Evolutionary conservation across 1,140 invertebrate genomes (phyloP), one percentile per base, ranked within the genome.

Genomic region (Melipona quadrifasciata): DNA sequence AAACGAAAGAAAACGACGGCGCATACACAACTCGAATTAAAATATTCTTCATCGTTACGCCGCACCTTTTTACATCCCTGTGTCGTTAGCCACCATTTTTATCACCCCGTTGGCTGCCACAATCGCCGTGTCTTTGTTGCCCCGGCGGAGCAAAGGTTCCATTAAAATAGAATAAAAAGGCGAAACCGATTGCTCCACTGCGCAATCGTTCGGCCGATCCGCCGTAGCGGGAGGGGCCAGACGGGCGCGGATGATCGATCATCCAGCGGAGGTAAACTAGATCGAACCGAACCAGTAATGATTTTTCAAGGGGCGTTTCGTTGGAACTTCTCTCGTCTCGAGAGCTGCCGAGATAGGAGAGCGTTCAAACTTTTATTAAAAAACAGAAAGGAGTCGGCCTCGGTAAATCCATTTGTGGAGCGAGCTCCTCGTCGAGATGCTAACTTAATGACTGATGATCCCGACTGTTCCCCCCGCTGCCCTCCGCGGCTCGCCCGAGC

Each of bases 371-470:
- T 68, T 68, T 53, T 27, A 77, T 82, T 70, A 70, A 77, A 57
- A 83, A 68, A 24, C 14, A 76, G n/a, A 34, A 80, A 39, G 17
- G 31, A 21, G 4, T 6, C 53, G 21, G 17, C 5, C 21, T 10
- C 39, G 39, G 31, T 51, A 70, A 83, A 83, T 78, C 74, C 74
- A 83, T 83, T 83, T 70, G n/a, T 21, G 27, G 12, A 21, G 24
- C 16, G 14, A 27, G 47, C 24, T 64, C 11, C 10, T 11, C 27
- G 8, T 51, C 51, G 16, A 8, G 19, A 21, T 2, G 27, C 31
- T 39, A 75, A 65, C 73, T 31, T 74, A 70, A 78, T 78, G 80
- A 77, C 76, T 70, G 87, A 88, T 83, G 87, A 77, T 61, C 73
- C 67, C n/a, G 39, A 82, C 65, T 34, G 27, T 27, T 31, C 61